Percentiles rank a stretch among this genome's conserved stretches.
Conservation (phyloP, 2,113 vertebrate genomes). For the Thermophis baileyi region DNA sequence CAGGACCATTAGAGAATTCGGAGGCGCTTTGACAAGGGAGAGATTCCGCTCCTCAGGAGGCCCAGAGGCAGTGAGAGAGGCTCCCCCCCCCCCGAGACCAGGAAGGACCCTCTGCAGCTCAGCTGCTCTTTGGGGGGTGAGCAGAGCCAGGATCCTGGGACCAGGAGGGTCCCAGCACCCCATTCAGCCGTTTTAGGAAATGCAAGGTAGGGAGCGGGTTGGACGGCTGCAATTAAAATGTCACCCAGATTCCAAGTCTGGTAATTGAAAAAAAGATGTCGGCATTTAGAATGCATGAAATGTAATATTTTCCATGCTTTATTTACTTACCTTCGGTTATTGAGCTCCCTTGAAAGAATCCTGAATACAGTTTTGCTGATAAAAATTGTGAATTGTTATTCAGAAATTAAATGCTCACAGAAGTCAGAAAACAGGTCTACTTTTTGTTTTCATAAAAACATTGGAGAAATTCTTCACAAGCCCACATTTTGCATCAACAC, state of each 20-base stretch:
- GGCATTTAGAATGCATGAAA: background rate
- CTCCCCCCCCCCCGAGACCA: background rate
- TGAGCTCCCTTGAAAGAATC: background rate
- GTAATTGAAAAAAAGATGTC: background rate
- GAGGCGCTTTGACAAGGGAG: constrained; percentile 66
- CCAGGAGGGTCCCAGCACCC: too few species aligned
- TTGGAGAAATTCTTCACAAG: background rate
- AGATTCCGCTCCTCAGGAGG: constrained; percentile 62
- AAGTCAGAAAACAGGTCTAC: background rate
- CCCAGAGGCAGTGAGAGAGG: constrained; percentile 58
- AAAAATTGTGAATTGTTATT: background rate
- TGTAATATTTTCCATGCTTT: background rate
- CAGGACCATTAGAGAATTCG: constrained; percentile 70
- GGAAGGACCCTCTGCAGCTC: too few species aligned
- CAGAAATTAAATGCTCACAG: background rate
- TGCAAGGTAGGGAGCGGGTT: background rate
- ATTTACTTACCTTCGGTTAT: background rate
- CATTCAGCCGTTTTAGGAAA: background rate
- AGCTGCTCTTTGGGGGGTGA: too few species aligned
- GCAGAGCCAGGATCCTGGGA: too few species aligned
- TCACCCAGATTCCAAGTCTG: background rate
- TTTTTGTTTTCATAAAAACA: background rate
- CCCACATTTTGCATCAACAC: background rate
- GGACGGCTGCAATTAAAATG: background rate
- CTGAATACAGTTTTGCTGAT: background rate